A percentile compares a stretch with the other conserved stretches of the same genome.
These are phyloP conservation scores for Anoura caudifer DNA, from an alignment of 2,113 vertebrate genomes.

Conservation along the genomic window DNA sequence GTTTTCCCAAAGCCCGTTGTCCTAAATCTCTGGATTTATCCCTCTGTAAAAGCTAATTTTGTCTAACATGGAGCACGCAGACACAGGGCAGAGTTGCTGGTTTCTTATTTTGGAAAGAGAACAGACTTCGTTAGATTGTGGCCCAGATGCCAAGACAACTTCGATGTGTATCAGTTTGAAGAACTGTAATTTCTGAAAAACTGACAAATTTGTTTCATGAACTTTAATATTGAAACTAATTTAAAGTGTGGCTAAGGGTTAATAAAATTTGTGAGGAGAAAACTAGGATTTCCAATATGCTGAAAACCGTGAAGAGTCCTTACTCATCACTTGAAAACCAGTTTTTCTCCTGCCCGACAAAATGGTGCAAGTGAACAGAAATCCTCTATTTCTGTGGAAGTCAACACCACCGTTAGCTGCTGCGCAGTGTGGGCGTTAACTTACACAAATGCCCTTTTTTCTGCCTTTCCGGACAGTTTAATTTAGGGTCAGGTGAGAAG, in stretches of 20 bases:
- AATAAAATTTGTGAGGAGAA: background rate
- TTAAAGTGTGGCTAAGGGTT: background rate
- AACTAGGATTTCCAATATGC: background rate
- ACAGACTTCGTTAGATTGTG: background rate
- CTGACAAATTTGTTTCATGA: background rate
- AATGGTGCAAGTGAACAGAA: background rate
- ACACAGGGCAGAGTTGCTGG: background rate
- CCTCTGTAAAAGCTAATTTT: background rate
- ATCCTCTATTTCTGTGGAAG: background rate
- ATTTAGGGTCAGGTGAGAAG: conserved; percentile 2
- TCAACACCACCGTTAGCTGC: background rate
- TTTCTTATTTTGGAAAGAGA: background rate
- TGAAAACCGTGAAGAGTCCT: background rate
- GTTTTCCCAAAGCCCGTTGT: background rate
- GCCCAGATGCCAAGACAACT: background rate
- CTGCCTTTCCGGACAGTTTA: background rate
- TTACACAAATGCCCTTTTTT: background rate
- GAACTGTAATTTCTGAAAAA: conserved; percentile 28
- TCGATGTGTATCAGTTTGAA: background rate
- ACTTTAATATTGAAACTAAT: background rate
- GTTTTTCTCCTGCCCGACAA: background rate
- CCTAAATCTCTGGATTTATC: background rate
- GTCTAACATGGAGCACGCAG: background rate
- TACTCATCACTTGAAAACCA: background rate
- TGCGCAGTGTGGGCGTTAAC: background rate